Percentiles rank a stretch among this genome's conserved stretches.
phyloP scores from a whole-genome alignment of 2,888 invertebrate species.

The Antheraea yamamai region DNA sequence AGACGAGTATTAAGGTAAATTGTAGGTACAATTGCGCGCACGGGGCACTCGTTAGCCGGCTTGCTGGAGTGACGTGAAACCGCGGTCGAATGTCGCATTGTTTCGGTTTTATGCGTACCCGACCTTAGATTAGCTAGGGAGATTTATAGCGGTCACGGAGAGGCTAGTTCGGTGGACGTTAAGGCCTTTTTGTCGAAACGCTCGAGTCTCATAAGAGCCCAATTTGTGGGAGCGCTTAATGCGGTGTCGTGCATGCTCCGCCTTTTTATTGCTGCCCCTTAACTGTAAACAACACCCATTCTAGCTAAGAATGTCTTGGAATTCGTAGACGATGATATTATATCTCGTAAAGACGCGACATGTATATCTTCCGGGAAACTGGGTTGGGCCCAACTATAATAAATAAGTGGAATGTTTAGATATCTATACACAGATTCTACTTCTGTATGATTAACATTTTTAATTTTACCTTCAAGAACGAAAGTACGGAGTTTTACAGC shows the following conservation, averaged over 20 bases:
- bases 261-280: slow-evolving; percentile 80
- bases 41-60: slow-evolving; percentile 76
- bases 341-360: slow-evolving; percentile 46
- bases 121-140: slow-evolving; percentile 70
- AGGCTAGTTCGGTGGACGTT: slow-evolving; percentile 56
- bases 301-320: slow-evolving; percentile 53
- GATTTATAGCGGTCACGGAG: slow-evolving; percentile 73
- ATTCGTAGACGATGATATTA: slow-evolving; percentile 54
- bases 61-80: slow-evolving; percentile 62
- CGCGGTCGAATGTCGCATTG: slow-evolving; percentile 73
- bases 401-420: slow-evolving; percentile 28
- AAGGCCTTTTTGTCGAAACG: slow-evolving; percentile 71
- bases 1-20: slow-evolving; percentile 77
- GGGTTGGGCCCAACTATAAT: slow-evolving; percentile 40
- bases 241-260: slow-evolving; percentile 76
- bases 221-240: slow-evolving; percentile 75
- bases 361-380: slow-evolving; percentile 28
- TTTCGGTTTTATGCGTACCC: slow-evolving; percentile 73
- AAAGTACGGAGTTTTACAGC: not conserved
- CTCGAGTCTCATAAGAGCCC: slow-evolving; percentile 76
- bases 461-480: not conserved
- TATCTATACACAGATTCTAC: not conserved
- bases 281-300: slow-evolving; percentile 80
- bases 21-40: slow-evolving; percentile 75
- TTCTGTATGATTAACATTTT: not conserved